Base-by-base conservation (phyloP, 2,888 invertebrate genomes). In the Itoplectis maculator region DNA sequence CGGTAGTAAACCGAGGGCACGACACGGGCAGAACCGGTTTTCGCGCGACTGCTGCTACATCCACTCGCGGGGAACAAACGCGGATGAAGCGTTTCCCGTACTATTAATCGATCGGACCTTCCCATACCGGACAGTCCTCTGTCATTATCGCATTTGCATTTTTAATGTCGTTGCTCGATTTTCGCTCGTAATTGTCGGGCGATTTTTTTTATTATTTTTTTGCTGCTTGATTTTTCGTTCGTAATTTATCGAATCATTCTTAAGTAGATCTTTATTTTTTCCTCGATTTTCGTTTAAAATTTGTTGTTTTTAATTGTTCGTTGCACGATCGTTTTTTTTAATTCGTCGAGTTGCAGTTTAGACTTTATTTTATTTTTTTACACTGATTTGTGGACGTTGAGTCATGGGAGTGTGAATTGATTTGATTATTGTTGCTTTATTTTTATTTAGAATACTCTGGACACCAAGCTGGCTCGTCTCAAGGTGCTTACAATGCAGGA, bases 11-110 rank as follows among this genome's bases (percentile, higher is more conserved):
- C 74, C 81, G 69, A 78, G 70, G 78, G 82, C 63, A 87, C 84
- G 29, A 29, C 29, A 81, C 84, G 84, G 75, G 69, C 29, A 77
- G 40, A 88, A 88, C 87, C 88, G 87, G 88, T 87, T 87, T 84
- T 80, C 76, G 5, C 29, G 29, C 5, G 29, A n/a, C n/a, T n/a
- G 29, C 81, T 76, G 73, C 76, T 65, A 47, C 29, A 6, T 47
- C 15, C 29, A 23, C 61, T 61, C 72, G 40, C 42, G 75, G 35
- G 13, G 9, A 35, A 83, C 61, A 73, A 59, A 69, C 45, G 61
- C 63, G 35, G 73, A 78, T 75, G 29, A 56, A 73, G 13, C 73
- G 47, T 47, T 74, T 61, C 20, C 65, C 40, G 69, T 56, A 63
- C 47, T 49, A 51, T 65, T 74, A 59, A 78, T 65, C 69, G 74